phyloP scores from a whole-genome alignment of 2,113 vertebrate genomes.

The Hassar affinis region DNA sequence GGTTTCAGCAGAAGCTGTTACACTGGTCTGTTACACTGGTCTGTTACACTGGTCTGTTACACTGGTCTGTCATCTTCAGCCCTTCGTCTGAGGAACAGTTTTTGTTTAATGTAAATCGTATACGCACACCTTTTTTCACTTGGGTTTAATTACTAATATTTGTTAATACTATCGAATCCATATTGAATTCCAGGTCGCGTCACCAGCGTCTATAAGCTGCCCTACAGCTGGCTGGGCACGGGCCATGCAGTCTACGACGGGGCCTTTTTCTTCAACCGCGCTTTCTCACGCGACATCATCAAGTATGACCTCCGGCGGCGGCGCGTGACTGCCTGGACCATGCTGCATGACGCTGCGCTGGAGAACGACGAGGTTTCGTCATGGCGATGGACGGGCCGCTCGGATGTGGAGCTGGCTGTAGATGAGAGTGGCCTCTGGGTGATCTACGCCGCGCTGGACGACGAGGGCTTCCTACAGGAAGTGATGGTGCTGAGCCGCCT shows the following conservation, averaged over 20 bases:
- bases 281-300: slow-evolving; percentile 95
- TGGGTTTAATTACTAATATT: neutral
- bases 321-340: slow-evolving; percentile 88
- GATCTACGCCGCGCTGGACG: slow-evolving; percentile 89
- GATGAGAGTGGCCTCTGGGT: slow-evolving; percentile 96
- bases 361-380: slow-evolving; percentile 80
- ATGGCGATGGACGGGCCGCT: slow-evolving; percentile 87
- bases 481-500: slow-evolving; percentile 90
- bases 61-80: too few relatives aligned
- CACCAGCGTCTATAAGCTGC: slow-evolving; percentile 96
- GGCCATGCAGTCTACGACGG: slow-evolving; percentile 90
- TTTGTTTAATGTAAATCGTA: neutral
- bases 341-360: slow-evolving; percentile 86
- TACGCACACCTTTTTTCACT: neutral
- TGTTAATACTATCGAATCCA: neutral
- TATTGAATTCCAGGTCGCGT: slow-evolving; percentile 78
- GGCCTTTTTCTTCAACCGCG: slow-evolving; percentile 93
- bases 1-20: neutral
- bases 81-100: neutral
- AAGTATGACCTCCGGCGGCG: slow-evolving; percentile 88
- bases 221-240: slow-evolving; percentile 94
- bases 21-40: neutral
- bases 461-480: slow-evolving; percentile 88
- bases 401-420: slow-evolving; percentile 87
- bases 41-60: too few relatives aligned